These are phyloP conservation scores for Pseudobourletiella spinata DNA, from an alignment of 1,140 invertebrate species.

Conservation along the genomic window DNA sequence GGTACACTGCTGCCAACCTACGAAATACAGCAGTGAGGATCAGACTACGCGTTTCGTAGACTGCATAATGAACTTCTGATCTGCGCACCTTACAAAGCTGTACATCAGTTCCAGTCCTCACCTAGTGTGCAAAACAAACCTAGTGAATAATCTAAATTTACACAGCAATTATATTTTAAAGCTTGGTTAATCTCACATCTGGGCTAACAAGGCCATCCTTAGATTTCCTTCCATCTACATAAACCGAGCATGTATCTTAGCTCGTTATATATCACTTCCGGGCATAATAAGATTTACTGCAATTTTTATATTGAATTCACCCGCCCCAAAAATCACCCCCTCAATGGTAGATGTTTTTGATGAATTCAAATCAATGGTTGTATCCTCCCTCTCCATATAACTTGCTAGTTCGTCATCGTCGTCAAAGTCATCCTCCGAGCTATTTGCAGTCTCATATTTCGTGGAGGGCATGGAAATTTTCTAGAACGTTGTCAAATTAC, in stretches of 20 bases:
- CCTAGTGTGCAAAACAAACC: too few relatives aligned
- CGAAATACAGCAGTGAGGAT: too few relatives aligned
- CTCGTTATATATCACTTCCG: too few relatives aligned
- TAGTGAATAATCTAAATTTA: too few relatives aligned
- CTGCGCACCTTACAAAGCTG: too few relatives aligned
- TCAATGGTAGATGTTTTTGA: background rate
- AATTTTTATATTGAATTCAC: background rate
- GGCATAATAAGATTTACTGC: background rate
- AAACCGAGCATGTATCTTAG: background rate
- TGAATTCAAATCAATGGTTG: background rate
- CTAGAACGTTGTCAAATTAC: background rate
- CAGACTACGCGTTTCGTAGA: too few relatives aligned
- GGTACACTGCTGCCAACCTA: too few relatives aligned
- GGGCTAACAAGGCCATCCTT: background rate
- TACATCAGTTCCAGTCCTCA: too few relatives aligned
- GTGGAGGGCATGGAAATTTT: background rate
- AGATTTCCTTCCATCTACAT: background rate
- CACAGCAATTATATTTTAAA: too few relatives aligned
- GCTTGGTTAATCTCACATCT: too few relatives aligned
- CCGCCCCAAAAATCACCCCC: background rate
- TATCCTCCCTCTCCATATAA: background rate
- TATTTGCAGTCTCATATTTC: background rate
- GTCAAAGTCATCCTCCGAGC: background rate
- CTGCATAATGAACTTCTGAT: too few relatives aligned
- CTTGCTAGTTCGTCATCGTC: background rate